These are phyloP conservation scores for Psettodes erumei DNA, from an alignment of 2,113 vertebrate genomes.

Conservation along the genomic window DNA sequence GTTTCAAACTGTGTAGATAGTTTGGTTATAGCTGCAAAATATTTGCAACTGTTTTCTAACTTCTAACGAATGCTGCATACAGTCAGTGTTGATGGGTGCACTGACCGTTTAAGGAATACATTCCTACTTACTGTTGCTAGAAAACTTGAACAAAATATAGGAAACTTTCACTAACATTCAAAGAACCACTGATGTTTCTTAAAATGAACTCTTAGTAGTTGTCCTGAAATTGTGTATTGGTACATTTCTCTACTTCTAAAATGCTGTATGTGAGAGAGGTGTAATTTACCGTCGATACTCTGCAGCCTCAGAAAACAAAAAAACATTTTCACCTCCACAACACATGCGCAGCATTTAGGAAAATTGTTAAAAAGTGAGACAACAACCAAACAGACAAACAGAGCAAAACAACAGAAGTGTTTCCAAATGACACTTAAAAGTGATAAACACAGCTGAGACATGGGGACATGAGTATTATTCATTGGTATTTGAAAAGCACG, in stretches of 20 bases:
- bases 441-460: too few species aligned
- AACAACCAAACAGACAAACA: too few species aligned
- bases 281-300: background rate
- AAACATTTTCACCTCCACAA: background rate
- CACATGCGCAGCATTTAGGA: too few species aligned
- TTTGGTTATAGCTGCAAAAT: background rate
- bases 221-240: background rate
- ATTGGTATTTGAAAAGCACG: too few species aligned
- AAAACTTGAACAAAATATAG: slow-evolving; percentile 40
- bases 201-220: background rate
- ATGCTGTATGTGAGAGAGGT: background rate
- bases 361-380: too few species aligned
- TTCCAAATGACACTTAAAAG: too few species aligned
- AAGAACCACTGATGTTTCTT: slow-evolving; percentile 41
- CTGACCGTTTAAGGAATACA: background rate
- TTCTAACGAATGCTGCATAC: background rate
- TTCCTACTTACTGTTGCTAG: background rate
- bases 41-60: background rate
- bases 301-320: background rate
- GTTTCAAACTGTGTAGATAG: background rate
- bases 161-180: slow-evolving; percentile 7
- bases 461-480: too few species aligned
- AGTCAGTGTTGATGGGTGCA: background rate
- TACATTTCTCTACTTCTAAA: background rate
- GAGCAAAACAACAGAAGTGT: too few species aligned